Conservation (phyloP, 2,888 invertebrate species). For the Erebia epiphron region DNA sequence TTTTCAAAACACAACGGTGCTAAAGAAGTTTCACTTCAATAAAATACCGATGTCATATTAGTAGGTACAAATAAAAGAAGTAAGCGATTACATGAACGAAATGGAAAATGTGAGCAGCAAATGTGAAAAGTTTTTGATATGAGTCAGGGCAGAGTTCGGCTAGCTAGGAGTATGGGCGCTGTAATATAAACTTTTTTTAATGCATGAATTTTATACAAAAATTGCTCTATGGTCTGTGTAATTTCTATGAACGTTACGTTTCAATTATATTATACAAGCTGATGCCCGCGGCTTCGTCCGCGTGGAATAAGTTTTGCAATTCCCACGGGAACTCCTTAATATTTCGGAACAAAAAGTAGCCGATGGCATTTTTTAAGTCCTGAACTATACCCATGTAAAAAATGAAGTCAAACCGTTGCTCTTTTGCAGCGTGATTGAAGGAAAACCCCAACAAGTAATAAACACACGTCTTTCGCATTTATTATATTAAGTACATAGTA, state of each 20-base stretch:
- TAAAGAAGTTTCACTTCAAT: not conserved
- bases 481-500: no score
- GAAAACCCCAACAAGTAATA: no score
- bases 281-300: no score
- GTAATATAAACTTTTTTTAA: constrained; percentile 21
- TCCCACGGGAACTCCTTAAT: no score
- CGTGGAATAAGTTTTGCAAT: no score
- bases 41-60: constrained; percentile 1
- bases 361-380: no score
- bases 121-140: constrained; percentile 65
- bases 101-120: constrained; percentile 61
- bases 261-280: not conserved
- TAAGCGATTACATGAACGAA: constrained; percentile 18
- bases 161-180: constrained; percentile 14
- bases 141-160: constrained; percentile 42
- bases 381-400: no score
- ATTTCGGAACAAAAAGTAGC: no score
- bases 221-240: not conserved
- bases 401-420: no score
- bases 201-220: constrained; percentile 13
- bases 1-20: not conserved
- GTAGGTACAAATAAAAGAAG: constrained; percentile 13
- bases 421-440: no score
- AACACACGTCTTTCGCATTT: no score
- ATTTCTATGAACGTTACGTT: not conserved